A percentile compares a stretch with the other conserved stretches of the same genome.
Conservation (phyloP, 2,113 vertebrate genomes). For the Datnioides undecimradiatus region DNA sequence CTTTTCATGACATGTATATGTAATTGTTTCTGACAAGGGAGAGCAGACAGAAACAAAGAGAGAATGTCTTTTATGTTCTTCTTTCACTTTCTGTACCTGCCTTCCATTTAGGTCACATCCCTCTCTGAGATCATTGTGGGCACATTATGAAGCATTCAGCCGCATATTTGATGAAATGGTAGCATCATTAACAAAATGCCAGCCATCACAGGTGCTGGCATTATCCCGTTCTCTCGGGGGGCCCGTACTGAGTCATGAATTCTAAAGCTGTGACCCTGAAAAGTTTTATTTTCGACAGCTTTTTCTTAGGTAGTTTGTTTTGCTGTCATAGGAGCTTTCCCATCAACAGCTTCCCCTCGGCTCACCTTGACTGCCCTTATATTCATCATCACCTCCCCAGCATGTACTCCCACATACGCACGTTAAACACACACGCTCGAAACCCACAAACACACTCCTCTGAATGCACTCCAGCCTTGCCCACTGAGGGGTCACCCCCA, state of each 20-base stretch:
- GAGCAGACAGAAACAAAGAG: background rate
- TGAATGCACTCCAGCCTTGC: slow-evolving; percentile 23
- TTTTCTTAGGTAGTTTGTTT: slow-evolving; percentile 53
- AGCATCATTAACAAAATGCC: slow-evolving; percentile 51
- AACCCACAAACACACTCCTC: slow-evolving; percentile 9
- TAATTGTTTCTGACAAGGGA: slow-evolving; percentile 31
- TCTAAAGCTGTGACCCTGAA: slow-evolving; percentile 51
- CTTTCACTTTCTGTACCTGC: background rate
- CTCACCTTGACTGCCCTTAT: slow-evolving; percentile 73
- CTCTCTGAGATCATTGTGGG: slow-evolving; percentile 21
- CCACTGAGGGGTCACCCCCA: slow-evolving; percentile 58
- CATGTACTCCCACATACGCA: slow-evolving; percentile 39
- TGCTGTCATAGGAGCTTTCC: slow-evolving; percentile 35
- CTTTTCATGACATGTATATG: slow-evolving; percentile 38
- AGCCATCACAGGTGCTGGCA: slow-evolving; percentile 49
- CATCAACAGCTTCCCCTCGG: slow-evolving; percentile 49
- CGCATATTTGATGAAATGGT: slow-evolving; percentile 41
- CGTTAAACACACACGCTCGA: background rate
- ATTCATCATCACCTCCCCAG: slow-evolving; percentile 65
- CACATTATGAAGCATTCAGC: slow-evolving; percentile 23
- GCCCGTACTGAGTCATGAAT: slow-evolving; percentile 31
- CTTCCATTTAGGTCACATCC: slow-evolving; percentile 16
- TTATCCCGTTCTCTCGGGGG: slow-evolving; percentile 26
- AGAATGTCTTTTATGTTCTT: slow-evolving; percentile 2
- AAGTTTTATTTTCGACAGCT: slow-evolving; percentile 50